A percentile compares a stretch with the other conserved stretches of the same genome.
phyloP scores from a whole-genome alignment of 1,140 invertebrate genomes.

The Aphelenchoides besseyi region DNA sequence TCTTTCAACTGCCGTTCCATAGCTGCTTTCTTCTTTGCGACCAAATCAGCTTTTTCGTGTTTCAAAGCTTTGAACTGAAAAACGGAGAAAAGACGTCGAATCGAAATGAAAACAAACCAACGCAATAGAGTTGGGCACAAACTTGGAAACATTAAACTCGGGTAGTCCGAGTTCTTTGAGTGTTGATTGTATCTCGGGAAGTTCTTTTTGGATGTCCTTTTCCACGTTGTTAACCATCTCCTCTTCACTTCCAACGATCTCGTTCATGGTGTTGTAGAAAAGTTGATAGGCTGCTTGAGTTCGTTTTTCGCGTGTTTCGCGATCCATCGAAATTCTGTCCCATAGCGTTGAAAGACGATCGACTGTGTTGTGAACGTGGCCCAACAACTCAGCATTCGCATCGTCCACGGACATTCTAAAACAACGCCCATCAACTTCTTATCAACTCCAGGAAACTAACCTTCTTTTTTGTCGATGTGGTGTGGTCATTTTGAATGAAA shows the following conservation, averaged over 20 bases:
- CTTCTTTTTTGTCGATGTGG: too few species aligned
- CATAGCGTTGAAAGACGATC: constrained; percentile 21
- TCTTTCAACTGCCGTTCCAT: constrained; percentile 22
- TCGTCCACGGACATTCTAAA: constrained; percentile 34
- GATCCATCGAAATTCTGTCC: constrained; percentile 31
- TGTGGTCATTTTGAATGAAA: too few species aligned
- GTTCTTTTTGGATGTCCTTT: constrained; percentile 22
- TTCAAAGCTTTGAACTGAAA: constrained; percentile 30
- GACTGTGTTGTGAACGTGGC: constrained; percentile 23
- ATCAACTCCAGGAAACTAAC: too few species aligned
- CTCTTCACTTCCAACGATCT: constrained; percentile 26
- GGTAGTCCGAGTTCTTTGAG: constrained; percentile 16
- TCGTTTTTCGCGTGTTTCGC: constrained; percentile 21
- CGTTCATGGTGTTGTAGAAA: constrained; percentile 32
- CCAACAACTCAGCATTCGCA: constrained; percentile 16
- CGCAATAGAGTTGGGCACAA: constrained; percentile 8
- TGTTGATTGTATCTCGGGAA: constrained; percentile 15
- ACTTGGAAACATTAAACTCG: constrained; percentile 3
- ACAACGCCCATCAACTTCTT: too few species aligned
- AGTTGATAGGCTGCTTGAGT: constrained; percentile 27
- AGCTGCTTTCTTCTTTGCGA: constrained; percentile 1
- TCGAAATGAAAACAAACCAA: constrained; percentile 8
- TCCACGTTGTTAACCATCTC: constrained; percentile 26
- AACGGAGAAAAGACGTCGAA: not conserved
- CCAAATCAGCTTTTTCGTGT: constrained; percentile 18